A percentile compares a stretch with the other conserved stretches of the same genome.
phyloP scores from a whole-genome alignment of 2,113 vertebrate species.

The Podarcis muralis region DNA sequence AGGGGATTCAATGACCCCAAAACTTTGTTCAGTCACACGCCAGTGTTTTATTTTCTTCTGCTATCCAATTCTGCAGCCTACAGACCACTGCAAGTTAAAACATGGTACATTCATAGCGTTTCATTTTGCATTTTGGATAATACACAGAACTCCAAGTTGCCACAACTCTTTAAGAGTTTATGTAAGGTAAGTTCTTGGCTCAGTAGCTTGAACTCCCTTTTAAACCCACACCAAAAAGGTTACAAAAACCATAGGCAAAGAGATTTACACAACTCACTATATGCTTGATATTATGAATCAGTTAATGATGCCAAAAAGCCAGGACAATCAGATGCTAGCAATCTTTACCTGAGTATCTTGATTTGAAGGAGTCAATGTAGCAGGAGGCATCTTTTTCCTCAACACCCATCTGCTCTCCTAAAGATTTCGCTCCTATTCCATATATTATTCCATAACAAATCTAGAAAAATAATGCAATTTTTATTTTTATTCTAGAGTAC shows the following conservation, averaged over 20 bases:
- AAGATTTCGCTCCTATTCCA: slow-evolving; percentile 94
- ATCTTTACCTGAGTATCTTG: slow-evolving; percentile 89
- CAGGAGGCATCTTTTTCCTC: slow-evolving; percentile 88
- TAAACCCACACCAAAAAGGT: background rate
- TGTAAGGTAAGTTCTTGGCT: background rate
- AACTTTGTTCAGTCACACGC: background rate
- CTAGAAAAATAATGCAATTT: slow-evolving; percentile 62
- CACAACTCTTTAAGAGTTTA: background rate
- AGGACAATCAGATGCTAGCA: background rate
- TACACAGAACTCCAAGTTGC: background rate
- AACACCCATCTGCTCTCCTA: slow-evolving; percentile 95
- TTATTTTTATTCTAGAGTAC: background rate
- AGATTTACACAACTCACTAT: background rate
- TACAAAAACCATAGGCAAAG: background rate
- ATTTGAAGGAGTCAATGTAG: slow-evolving; percentile 96
- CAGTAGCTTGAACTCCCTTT: background rate
- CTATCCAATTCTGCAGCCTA: background rate
- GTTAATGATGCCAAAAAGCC: background rate
- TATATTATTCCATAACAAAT: slow-evolving; percentile 99
- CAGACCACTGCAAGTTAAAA: background rate
- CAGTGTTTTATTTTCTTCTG: background rate
- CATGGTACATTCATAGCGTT: background rate
- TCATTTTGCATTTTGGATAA: background rate
- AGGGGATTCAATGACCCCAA: no score
- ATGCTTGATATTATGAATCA: background rate